Conservation (phyloP, 2,797 vertebrate genomes). For the Apogon talboti region DNA sequence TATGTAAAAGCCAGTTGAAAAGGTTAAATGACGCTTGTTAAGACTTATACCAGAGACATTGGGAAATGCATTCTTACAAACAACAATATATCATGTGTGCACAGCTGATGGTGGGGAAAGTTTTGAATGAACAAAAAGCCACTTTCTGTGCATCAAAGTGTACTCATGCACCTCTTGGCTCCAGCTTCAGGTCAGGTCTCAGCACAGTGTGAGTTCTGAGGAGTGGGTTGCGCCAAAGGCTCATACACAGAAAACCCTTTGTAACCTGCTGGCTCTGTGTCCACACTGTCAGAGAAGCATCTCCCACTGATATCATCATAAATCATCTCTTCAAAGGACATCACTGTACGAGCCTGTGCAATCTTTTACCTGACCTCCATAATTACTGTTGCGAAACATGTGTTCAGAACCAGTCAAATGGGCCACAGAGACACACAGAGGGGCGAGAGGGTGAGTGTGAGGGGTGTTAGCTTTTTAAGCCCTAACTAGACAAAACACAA, state of each 20-base stretch:
- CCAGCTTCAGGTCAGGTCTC: slow-evolving; percentile 40
- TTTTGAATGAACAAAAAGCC: slow-evolving; percentile 7
- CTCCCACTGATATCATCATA: slow-evolving; percentile 61
- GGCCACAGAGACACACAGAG: slow-evolving; percentile 5
- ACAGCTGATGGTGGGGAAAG: neutral
- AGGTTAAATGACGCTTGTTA: neutral
- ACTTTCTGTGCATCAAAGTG: slow-evolving; percentile 23
- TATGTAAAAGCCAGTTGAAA: neutral
- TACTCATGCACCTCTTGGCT: slow-evolving; percentile 28
- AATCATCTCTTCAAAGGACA: slow-evolving; percentile 69
- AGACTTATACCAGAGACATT: neutral
- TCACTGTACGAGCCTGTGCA: slow-evolving; percentile 26
- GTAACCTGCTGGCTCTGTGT: slow-evolving; percentile 57
- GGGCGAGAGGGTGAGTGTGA: neutral
- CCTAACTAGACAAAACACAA: slow-evolving; percentile 45
- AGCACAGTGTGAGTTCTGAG: slow-evolving; percentile 53
- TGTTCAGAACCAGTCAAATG: slow-evolving; percentile 22
- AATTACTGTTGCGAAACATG: slow-evolving; percentile 48
- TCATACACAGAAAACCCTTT: slow-evolving; percentile 63
- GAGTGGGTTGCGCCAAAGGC: slow-evolving; percentile 8
- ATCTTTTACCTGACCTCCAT: slow-evolving; percentile 48
- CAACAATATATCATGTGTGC: slow-evolving; percentile 1
- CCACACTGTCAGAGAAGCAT: slow-evolving; percentile 51
- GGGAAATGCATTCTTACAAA: neutral
- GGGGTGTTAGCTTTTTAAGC: slow-evolving; percentile 25